phyloP scores from a whole-genome alignment of 1,140 invertebrate species.

The Drosophila repleta region DNA sequence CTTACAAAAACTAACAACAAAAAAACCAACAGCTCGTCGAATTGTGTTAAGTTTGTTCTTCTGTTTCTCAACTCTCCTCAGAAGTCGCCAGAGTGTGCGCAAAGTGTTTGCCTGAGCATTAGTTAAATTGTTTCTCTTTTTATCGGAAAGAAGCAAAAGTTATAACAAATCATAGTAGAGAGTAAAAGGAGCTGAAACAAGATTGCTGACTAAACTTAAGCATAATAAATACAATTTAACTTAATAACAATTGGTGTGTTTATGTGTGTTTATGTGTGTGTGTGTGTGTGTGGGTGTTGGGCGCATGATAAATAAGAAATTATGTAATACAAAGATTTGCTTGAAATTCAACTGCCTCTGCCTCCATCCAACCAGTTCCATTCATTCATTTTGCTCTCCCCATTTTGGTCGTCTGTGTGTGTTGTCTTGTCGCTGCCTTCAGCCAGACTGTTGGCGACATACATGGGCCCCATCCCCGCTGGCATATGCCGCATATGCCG shows the following conservation, averaged over 20 bases:
- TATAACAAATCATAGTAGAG: constrained; percentile 2
- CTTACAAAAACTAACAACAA: constrained; percentile 79
- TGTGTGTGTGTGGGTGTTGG: constrained; percentile 17
- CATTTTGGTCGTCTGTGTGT: constrained; percentile 55
- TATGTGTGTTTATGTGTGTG: constrained; percentile 5
- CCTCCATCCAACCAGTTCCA: constrained; percentile 1
- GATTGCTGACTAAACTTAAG: constrained; percentile 65
- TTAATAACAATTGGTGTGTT: constrained; percentile 65
- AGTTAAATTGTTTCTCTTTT: constrained; percentile 4
- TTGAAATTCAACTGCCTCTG: constrained; percentile 19
- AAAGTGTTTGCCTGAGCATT: constrained; percentile 61
- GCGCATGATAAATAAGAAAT: constrained; percentile 64
- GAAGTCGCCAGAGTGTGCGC: constrained; percentile 50
- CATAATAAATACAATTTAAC: constrained; percentile 68
- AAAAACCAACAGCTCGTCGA: constrained; percentile 61
- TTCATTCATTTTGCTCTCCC: constrained; percentile 26
- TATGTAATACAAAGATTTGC: constrained; percentile 54
- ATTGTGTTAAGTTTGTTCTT: constrained; percentile 52
- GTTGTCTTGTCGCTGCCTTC: neutral
- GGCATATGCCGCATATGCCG: constrained; percentile 1
- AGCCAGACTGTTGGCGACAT: constrained; percentile 10
- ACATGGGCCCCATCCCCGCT: constrained; percentile 8
- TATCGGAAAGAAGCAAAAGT: constrained; percentile 3
- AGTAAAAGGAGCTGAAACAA: constrained; percentile 36
- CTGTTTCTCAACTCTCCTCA: neutral